Evolutionary conservation across 2,113 vertebrate species (phyloP).

Genomic region (Amphilophus citrinellus): DNA sequence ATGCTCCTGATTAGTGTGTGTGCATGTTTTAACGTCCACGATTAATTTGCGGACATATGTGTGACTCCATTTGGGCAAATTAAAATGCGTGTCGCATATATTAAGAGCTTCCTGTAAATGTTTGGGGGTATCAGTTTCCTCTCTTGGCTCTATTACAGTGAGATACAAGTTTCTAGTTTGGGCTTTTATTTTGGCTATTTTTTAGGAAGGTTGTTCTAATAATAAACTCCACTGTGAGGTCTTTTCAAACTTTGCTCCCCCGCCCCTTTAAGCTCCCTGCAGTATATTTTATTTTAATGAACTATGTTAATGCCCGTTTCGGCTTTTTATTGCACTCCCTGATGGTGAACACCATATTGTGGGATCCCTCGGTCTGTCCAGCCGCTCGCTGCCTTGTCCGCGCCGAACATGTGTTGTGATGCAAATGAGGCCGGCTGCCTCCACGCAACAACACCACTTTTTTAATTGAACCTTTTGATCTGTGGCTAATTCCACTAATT

Average conservation of each 20-base stretch:
- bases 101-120: not conserved
- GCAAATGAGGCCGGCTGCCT: slow-evolving; percentile 68
- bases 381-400: not conserved
- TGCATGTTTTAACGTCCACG: not conserved
- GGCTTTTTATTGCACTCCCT: not conserved
- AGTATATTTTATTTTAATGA: slow-evolving; percentile 3
- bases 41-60: slow-evolving; percentile 18
- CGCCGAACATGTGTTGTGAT: slow-evolving; percentile 70
- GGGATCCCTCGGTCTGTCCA: slow-evolving; percentile 5
- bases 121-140: too few relatives aligned
- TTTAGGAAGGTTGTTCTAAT: not conserved
- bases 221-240: not conserved
- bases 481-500: slow-evolving; percentile 81
- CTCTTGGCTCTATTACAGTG: too few relatives aligned
- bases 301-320: not conserved
- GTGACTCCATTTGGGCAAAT: slow-evolving; percentile 39
- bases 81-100: slow-evolving; percentile 12
- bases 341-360: slow-evolving; percentile 5
- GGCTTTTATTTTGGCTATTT: not conserved
- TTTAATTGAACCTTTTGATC: slow-evolving; percentile 82
- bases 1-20: slow-evolving; percentile 31
- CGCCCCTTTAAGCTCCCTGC: not conserved
- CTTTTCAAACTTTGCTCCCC: not conserved
- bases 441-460: slow-evolving; percentile 51
- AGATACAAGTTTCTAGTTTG: not conserved